These are phyloP conservation scores for Bungarus multicinctus DNA, from an alignment of 2,113 vertebrate genomes.

Conservation along the genomic window DNA sequence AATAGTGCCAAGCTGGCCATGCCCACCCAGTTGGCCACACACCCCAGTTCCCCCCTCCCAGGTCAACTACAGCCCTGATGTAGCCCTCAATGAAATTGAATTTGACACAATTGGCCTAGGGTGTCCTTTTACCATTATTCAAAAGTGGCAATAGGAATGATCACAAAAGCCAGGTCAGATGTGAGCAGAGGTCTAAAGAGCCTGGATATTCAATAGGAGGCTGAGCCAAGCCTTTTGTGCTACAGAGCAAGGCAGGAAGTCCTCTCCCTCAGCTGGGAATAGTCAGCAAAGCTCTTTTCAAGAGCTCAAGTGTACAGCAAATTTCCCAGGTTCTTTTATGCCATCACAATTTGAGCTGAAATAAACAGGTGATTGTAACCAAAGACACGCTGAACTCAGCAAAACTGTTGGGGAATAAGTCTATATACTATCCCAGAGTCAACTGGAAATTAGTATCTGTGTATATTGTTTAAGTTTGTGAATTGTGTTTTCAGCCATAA, in stretches of 20 bases:
- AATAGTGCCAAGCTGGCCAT: no score
- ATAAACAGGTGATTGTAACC: not conserved
- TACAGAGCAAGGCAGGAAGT: not conserved
- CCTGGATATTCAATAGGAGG: not conserved
- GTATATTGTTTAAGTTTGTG: not conserved
- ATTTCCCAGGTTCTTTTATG: not conserved
- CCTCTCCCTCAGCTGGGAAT: not conserved
- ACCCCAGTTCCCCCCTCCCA: no score
- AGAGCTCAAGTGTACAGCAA: slow-evolving; percentile 3
- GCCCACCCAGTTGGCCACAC: no score
- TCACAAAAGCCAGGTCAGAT: not conserved
- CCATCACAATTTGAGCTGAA: not conserved
- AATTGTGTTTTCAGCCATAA: not conserved
- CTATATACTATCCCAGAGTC: not conserved
- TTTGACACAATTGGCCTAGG: no score
- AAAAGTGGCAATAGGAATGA: not conserved
- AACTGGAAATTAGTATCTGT: not conserved
- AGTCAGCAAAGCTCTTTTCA: slow-evolving; percentile 6
- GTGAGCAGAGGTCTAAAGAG: not conserved
- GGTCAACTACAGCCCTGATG: no score
- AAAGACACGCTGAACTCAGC: not conserved
- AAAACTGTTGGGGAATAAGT: not conserved
- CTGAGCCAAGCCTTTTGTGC: no score
- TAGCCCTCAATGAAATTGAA: no score
- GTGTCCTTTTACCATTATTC: not conserved